Evolutionary conservation across 1,140 invertebrate species (phyloP).

Genomic region (Apis dorsata): DNA sequence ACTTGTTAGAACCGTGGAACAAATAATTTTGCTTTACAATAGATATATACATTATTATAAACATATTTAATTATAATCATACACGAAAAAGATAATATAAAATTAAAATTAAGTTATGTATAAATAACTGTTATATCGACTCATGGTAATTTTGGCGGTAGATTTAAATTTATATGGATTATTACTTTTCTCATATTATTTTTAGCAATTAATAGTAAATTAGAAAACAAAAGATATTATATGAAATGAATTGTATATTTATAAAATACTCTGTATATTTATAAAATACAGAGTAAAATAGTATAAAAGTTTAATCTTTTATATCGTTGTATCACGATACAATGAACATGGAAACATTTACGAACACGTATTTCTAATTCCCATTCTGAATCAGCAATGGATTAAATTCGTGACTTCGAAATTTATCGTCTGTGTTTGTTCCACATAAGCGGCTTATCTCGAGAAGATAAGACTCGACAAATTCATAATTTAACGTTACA

Average conservation of each 20-base stretch:
- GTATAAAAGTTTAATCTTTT: background rate
- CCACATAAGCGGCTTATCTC: constrained; percentile 12
- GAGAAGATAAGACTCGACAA: background rate
- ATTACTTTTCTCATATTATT: too few relatives aligned
- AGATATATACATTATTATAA: too few relatives aligned
- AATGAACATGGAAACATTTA: constrained; percentile 4
- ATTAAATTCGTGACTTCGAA: constrained; percentile 20
- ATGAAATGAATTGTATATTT: too few relatives aligned
- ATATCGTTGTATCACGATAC: background rate
- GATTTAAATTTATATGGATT: too few relatives aligned
- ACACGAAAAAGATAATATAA: too few relatives aligned
- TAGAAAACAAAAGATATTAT: background rate
- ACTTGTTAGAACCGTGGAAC: too few relatives aligned
- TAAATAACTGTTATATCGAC: too few relatives aligned
- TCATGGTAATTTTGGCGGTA: too few relatives aligned
- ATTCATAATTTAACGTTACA: constrained; percentile 15
- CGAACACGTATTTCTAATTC: constrained; percentile 13
- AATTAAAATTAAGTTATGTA: too few relatives aligned
- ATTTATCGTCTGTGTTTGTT: constrained; percentile 21
- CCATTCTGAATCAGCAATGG: constrained; percentile 17
- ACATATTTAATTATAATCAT: too few relatives aligned
- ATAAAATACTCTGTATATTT: background rate
- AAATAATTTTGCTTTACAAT: too few relatives aligned
- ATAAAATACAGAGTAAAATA: background rate
- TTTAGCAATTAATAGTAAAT: background rate